These are phyloP conservation scores for Taenioides sp. DNA, from an alignment of 2,797 vertebrate genomes.

Conservation along the genomic window DNA sequence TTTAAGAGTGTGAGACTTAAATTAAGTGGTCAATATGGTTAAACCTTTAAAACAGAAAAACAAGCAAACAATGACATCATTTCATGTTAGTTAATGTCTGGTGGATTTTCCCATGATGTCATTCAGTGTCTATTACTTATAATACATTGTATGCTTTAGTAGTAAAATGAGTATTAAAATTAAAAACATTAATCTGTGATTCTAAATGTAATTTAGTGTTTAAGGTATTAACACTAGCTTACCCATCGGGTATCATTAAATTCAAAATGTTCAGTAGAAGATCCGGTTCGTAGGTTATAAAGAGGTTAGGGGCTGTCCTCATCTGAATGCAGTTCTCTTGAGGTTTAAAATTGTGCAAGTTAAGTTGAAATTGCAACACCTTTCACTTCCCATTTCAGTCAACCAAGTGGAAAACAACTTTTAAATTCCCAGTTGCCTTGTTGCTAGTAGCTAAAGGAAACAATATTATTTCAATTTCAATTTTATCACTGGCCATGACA, in stretches of 20 bases:
- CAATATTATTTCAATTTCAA: constrained; percentile 40
- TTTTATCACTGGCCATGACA: constrained; percentile 47
- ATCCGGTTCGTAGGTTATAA: not conserved
- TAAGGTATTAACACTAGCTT: too few relatives aligned
- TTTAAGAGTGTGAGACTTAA: not conserved
- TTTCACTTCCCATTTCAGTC: constrained; percentile 24
- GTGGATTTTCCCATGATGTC: constrained; percentile 64
- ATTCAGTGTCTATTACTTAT: constrained; percentile 3
- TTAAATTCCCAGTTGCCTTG: constrained; percentile 32
- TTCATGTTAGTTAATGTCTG: not conserved
- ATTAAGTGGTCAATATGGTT: not conserved
- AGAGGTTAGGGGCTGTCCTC: not conserved
- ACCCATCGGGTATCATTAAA: too few relatives aligned
- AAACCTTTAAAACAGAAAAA: not conserved
- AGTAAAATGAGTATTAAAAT: too few relatives aligned
- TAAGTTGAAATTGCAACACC: constrained; percentile 19
- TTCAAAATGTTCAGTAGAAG: too few relatives aligned
- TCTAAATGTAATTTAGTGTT: too few relatives aligned
- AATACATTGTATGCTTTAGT: too few relatives aligned
- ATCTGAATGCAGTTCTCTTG: not conserved
- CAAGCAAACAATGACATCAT: not conserved
- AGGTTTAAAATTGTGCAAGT: constrained; percentile 21
- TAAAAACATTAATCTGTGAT: too few relatives aligned
- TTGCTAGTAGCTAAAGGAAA: constrained; percentile 30
- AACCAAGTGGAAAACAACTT: constrained; percentile 1